These are phyloP conservation scores for Boloria euphrosyne DNA, from an alignment of 2,888 invertebrate genomes.

Conservation along the genomic window DNA sequence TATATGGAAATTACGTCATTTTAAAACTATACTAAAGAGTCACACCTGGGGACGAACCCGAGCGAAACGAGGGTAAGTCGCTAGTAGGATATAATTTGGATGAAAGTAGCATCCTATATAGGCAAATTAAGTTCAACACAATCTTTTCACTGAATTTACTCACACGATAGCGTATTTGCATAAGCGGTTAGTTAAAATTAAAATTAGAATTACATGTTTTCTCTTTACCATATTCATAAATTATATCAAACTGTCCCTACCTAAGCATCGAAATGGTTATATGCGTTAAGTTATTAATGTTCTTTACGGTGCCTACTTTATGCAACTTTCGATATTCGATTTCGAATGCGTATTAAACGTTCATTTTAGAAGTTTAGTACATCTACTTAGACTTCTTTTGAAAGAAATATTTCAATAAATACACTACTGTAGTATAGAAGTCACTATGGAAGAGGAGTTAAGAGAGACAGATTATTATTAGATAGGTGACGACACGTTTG, in stretches of 20 bases:
- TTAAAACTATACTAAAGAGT: too few species aligned
- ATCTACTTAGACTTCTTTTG: too few species aligned
- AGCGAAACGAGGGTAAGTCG: too few species aligned
- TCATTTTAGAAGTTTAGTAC: too few species aligned
- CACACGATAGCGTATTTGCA: conserved; percentile 30
- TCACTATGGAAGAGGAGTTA: too few species aligned
- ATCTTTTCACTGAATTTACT: conserved; percentile 10
- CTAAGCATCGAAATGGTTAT: not conserved
- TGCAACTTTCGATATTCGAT: not conserved
- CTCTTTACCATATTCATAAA: conserved; percentile 22
- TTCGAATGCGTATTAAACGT: too few species aligned
- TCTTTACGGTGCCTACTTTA: not conserved
- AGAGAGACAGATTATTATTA: too few species aligned
- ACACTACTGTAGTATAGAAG: not conserved
- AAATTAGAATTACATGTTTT: conserved; percentile 25
- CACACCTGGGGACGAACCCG: too few species aligned
- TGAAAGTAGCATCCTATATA: conserved; percentile 1
- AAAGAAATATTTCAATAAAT: too few species aligned
- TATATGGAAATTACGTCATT: too few species aligned
- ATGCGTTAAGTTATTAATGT: not conserved
- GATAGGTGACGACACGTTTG: too few species aligned
- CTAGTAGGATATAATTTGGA: too few species aligned
- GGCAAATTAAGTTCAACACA: conserved; percentile 3
- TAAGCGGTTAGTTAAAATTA: conserved; percentile 26
- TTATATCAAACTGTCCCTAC: conserved; percentile 28